phyloP scores from a whole-genome alignment of 2,797 vertebrate genomes.

The Characodon lateralis region DNA sequence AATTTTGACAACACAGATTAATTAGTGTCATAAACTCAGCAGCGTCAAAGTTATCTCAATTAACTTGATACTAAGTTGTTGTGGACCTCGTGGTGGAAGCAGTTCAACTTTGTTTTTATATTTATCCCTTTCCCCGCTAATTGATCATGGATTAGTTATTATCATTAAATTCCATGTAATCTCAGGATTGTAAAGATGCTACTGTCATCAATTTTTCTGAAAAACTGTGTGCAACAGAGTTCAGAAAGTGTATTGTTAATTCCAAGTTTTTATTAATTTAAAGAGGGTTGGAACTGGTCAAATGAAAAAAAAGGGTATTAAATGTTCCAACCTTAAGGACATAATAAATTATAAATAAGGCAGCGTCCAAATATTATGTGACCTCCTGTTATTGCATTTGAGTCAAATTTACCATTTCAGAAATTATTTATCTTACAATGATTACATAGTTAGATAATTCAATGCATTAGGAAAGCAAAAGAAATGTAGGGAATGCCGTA shows the following conservation, averaged over 20 bases:
- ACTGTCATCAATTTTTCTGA: neutral
- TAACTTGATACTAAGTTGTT: neutral
- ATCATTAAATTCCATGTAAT: neutral
- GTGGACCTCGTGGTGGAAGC: neutral
- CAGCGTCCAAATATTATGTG: slow-evolving; percentile 2
- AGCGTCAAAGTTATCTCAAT: neutral
- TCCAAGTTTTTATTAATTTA: neutral
- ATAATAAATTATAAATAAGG: neutral
- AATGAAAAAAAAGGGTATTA: neutral
- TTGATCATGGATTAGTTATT: neutral
- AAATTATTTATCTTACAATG: neutral
- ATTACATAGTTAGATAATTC: neutral
- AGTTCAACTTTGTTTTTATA: neutral
- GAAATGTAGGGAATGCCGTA: neutral
- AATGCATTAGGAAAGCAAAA: neutral
- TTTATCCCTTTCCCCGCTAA: neutral
- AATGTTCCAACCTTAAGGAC: neutral
- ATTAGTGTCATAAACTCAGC: neutral
- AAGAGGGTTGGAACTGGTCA: neutral
- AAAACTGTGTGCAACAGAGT: neutral
- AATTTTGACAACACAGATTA: neutral
- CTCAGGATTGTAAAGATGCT: neutral
- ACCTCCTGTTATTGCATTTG: neutral
- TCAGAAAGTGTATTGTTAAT: neutral
- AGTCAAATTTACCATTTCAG: neutral